Conservation (phyloP, 2,797 vertebrate genomes). For the Poliocrania exsul region DNA sequence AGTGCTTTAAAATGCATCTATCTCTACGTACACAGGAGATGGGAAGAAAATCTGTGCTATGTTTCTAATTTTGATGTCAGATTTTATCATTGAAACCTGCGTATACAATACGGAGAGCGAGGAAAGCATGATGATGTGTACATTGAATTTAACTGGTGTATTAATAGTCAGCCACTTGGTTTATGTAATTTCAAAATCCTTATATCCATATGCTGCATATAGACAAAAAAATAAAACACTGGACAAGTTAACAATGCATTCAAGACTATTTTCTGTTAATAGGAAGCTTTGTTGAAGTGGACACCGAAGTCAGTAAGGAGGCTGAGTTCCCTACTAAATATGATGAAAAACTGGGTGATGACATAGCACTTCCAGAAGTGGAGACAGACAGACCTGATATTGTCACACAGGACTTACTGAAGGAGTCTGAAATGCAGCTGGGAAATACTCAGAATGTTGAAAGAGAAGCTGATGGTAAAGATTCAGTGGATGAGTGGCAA, state of each 20-base stretch:
- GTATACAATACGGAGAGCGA: background rate
- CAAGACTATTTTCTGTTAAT: background rate
- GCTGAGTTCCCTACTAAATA: background rate
- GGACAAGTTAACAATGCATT: background rate
- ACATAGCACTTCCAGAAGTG: background rate
- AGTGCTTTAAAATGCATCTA: background rate
- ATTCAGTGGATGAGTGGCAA: slow-evolving; percentile 82
- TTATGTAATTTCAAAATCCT: background rate
- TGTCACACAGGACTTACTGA: background rate
- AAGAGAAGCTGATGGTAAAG: background rate
- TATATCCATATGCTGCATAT: background rate
- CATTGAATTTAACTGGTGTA: background rate
- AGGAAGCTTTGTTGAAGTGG: slow-evolving; percentile 93
- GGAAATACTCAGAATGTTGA: background rate
- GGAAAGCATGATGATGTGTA: background rate
- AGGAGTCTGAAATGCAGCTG: slow-evolving; percentile 23
- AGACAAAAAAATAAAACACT: background rate
- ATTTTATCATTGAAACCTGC: background rate
- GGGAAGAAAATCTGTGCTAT: background rate
- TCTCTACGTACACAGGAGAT: background rate
- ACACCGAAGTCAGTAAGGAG: slow-evolving; percentile 49
- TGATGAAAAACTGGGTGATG: background rate
- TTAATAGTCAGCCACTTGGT: background rate
- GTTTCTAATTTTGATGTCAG: background rate
- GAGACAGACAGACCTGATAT: background rate